Percentiles rank a stretch among this genome's conserved stretches.
Conservation (phyloP, 2,797 vertebrate genomes). For the Macropus fuliginosus region DNA sequence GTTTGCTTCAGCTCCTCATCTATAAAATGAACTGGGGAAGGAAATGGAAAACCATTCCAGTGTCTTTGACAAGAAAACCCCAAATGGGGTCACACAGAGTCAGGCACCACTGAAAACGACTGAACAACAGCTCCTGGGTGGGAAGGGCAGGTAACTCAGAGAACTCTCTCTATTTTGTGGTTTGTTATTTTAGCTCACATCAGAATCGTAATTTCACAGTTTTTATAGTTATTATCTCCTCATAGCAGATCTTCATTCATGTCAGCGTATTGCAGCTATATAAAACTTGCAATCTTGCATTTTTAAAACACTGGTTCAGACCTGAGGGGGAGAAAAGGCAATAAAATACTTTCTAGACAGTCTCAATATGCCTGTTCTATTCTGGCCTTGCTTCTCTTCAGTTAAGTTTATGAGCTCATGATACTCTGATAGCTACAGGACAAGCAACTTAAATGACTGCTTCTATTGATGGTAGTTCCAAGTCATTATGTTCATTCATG, state of each 20-base stretch:
- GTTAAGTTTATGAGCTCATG: constrained; percentile 29
- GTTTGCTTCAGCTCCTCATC: not conserved
- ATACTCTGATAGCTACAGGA: not conserved
- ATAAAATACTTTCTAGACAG: not conserved
- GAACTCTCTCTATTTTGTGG: not conserved
- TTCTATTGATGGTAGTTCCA: not conserved
- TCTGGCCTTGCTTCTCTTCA: constrained; percentile 1
- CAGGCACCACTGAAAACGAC: not conserved
- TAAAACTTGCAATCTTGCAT: constrained; percentile 24
- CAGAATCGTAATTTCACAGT: constrained; percentile 18
- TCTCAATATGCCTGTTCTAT: not conserved
- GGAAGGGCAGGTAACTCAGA: not conserved
- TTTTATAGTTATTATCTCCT: not conserved
- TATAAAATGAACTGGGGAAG: not conserved
- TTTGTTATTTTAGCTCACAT: constrained; percentile 23
- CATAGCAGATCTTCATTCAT: constrained; percentile 44
- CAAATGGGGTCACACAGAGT: not conserved
- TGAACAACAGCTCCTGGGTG: not conserved
- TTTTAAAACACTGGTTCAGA: constrained; percentile 27
- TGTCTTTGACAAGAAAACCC: not conserved
- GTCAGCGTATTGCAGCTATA: not conserved
- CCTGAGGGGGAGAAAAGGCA: not conserved
- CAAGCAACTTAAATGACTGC: not conserved
- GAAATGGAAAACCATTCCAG: not conserved
- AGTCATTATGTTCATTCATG: not conserved